phyloP scores from a whole-genome alignment of 2,888 invertebrate genomes.

The Dione juno region DNA sequence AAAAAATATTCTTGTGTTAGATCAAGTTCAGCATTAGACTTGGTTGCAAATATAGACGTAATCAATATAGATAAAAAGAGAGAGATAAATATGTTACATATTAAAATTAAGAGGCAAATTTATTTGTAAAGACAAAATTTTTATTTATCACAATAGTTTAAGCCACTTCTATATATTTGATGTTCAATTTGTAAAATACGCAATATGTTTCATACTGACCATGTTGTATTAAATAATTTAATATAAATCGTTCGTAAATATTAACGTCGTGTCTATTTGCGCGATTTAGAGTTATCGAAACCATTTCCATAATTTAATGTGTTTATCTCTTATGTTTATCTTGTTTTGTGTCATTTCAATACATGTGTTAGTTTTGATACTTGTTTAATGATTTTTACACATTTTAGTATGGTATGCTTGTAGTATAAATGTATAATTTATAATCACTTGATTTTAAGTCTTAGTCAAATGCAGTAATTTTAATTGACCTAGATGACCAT shows the following conservation, averaged over 20 bases:
- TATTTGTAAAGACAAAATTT: neutral
- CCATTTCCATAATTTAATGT: constrained; percentile 29
- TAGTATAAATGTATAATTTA: too few relatives aligned
- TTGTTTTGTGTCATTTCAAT: constrained; percentile 5
- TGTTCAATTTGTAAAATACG: neutral
- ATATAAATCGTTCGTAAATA: constrained; percentile 24
- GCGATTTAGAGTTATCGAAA: constrained; percentile 10
- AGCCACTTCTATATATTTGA: constrained; percentile 6
- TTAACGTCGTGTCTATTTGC: constrained; percentile 17
- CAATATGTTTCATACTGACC: constrained; percentile 21
- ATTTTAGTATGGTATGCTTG: neutral
- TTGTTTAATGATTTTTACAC: neutral
- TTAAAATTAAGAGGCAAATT: neutral
- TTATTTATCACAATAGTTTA: constrained; percentile 4
- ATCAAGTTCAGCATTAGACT: too few relatives aligned
- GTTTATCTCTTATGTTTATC: constrained; percentile 16
- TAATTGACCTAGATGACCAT: too few relatives aligned
- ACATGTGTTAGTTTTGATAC: neutral
- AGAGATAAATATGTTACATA: neutral
- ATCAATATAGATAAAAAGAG: neutral
- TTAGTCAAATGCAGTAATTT: too few relatives aligned
- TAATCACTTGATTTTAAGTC: too few relatives aligned
- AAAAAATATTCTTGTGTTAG: too few relatives aligned
- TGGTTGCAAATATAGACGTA: too few relatives aligned
- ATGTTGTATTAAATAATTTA: constrained; percentile 16